Evolutionary conservation across 2,797 vertebrate genomes (phyloP).

Genomic region (Schizopygopsis pylzovi): DNA sequence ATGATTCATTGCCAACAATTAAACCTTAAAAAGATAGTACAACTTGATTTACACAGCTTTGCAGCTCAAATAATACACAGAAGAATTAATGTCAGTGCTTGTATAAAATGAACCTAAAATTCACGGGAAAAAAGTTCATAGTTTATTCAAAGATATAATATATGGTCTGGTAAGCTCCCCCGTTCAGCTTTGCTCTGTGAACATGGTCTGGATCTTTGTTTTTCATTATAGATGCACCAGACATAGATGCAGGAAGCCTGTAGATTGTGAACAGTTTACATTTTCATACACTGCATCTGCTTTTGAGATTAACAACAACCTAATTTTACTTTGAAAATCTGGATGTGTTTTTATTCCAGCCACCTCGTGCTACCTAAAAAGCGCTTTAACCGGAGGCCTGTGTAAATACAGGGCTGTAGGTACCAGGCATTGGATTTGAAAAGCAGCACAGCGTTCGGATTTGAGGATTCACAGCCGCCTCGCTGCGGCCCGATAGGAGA

Average conservation of each 20-base stretch:
- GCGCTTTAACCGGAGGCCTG: conserved; percentile 45
- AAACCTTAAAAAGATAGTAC: not conserved
- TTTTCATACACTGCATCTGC: conserved; percentile 24
- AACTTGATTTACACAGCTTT: not conserved
- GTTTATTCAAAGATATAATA: conserved; percentile 2
- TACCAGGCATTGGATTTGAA: conserved; percentile 77
- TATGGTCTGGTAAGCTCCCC: not conserved
- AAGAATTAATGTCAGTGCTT: not conserved
- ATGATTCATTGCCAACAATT: not conserved
- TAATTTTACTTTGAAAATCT: conserved; percentile 59
- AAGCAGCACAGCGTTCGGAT: conserved; percentile 60
- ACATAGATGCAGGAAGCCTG: not conserved
- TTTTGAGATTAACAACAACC: conserved; percentile 44
- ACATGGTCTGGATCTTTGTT: conserved; percentile 21
- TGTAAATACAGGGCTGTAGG: conserved; percentile 75
- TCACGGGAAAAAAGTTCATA: not conserved
- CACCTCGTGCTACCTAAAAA: conserved; percentile 60
- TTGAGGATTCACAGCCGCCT: conserved; percentile 71
- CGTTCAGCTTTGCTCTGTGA: not conserved
- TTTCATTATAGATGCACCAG: conserved; percentile 14
- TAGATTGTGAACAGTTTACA: conserved; percentile 41
- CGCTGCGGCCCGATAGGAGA: conserved; percentile 59
- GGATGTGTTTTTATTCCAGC: conserved; percentile 69
- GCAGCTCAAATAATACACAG: not conserved
- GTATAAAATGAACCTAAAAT: not conserved